These are phyloP conservation scores for Exaiptasia diaphana DNA, from an alignment of 64 coral and sea anemone species.

Conservation along the genomic window DNA sequence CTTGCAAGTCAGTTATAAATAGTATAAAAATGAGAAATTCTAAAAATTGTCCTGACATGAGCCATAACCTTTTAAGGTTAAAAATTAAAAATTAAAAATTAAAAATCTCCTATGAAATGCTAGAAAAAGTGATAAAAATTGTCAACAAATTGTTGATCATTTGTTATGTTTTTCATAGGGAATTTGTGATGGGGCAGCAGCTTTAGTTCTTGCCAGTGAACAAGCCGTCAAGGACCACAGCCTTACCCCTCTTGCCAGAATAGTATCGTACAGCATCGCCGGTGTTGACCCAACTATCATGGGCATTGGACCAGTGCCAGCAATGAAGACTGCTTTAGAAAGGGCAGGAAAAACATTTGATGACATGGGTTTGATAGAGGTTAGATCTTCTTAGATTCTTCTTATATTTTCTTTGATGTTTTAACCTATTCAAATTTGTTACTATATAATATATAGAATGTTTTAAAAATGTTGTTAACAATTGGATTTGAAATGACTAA, in stretches of 20 bases:
- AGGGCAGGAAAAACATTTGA: slow-evolving; percentile 73
- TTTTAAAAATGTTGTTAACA: neutral
- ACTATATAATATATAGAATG: neutral
- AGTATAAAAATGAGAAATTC: too few relatives aligned
- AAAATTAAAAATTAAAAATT: too few relatives aligned
- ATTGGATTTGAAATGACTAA: neutral
- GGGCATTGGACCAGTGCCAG: slow-evolving; percentile 97
- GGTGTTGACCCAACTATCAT: slow-evolving; percentile 96
- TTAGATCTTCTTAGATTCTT: neutral
- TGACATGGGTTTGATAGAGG: slow-evolving; percentile 93
- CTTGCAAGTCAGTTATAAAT: too few relatives aligned
- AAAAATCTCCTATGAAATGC: too few relatives aligned
- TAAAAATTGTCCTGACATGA: too few relatives aligned
- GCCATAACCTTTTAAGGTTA: too few relatives aligned
- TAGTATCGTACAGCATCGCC: slow-evolving; percentile 71
- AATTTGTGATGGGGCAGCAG: slow-evolving; percentile 93
- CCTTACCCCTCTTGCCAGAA: slow-evolving; percentile 78
- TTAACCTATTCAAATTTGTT: neutral
- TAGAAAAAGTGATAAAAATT: too few relatives aligned
- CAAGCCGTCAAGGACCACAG: slow-evolving; percentile 89
- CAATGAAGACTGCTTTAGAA: slow-evolving; percentile 70
- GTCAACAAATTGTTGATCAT: too few relatives aligned
- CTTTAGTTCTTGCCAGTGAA: slow-evolving; percentile 87
- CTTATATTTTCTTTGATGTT: neutral
- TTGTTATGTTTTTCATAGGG: too few relatives aligned